Percentiles rank a stretch among this genome's conserved stretches.
These are phyloP conservation scores for Dipodomys spectabilis DNA, from an alignment of 2,113 vertebrate genomes.

Conservation along the genomic window DNA sequence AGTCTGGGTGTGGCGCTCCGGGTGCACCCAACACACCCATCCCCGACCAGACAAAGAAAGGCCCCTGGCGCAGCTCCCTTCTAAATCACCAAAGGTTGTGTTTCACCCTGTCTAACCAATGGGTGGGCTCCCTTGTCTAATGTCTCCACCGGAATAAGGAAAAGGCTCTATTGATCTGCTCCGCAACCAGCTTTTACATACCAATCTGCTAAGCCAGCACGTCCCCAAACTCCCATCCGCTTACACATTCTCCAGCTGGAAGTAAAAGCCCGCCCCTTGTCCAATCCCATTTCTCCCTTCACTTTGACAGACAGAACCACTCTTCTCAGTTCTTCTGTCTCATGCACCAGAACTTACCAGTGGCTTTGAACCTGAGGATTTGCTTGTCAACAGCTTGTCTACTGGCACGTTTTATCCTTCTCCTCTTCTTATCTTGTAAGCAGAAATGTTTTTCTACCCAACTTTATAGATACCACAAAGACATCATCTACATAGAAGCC, in stretches of 20 bases:
- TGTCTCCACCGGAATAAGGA: neutral
- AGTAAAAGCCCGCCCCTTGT: neutral
- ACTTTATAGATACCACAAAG: too few relatives aligned
- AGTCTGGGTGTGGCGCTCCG: slow-evolving; percentile 57
- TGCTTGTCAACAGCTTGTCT: neutral
- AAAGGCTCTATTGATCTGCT: neutral
- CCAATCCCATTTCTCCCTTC: neutral
- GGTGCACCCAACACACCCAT: slow-evolving; percentile 54
- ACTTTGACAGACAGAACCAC: too few relatives aligned
- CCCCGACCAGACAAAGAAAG: slow-evolving; percentile 55
- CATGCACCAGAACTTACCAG: neutral
- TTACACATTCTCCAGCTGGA: neutral
- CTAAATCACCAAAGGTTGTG: slow-evolving; percentile 61
- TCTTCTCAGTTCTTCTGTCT: neutral
- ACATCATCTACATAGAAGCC: too few relatives aligned
- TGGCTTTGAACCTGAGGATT: neutral
- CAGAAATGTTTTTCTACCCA: neutral
- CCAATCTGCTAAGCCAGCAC: too few relatives aligned
- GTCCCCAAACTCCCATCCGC: too few relatives aligned
- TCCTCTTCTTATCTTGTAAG: neutral
- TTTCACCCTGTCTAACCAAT: slow-evolving; percentile 66
- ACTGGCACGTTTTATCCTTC: neutral
- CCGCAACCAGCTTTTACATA: neutral
- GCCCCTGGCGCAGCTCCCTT: slow-evolving; percentile 56
- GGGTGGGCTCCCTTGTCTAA: neutral